A percentile compares a stretch with the other conserved stretches of the same genome.
These are phyloP conservation scores for Brachionus rubens DNA, from an alignment of 1,140 invertebrate species.

Conservation along the genomic window DNA sequence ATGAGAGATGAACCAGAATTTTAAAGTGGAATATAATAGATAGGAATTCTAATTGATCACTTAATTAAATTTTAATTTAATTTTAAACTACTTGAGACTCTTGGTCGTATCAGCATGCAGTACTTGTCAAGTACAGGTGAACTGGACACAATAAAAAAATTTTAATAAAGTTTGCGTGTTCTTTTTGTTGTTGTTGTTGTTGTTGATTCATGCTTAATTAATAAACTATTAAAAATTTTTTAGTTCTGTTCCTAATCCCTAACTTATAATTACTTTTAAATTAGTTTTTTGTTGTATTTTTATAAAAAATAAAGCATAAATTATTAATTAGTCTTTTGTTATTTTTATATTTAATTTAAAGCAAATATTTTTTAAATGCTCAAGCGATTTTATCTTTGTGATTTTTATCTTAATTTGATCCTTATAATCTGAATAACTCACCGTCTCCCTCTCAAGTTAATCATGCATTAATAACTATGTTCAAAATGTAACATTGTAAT, in stretches of 20 bases:
- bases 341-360: background rate
- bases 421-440: too few relatives aligned
- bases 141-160: too few relatives aligned
- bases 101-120: background rate
- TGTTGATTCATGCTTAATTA: slow-evolving; percentile 37
- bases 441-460: too few relatives aligned
- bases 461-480: too few relatives aligned
- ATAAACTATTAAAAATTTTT: slow-evolving; percentile 13
- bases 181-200: background rate
- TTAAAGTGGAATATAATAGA: too few relatives aligned
- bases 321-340: slow-evolving; percentile 34
- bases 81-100: too few relatives aligned
- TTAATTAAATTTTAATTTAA: slow-evolving; percentile 25
- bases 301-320: background rate
- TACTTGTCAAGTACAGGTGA: background rate
- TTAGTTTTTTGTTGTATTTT: background rate
- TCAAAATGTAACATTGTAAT: too few relatives aligned
- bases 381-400: slow-evolving; percentile 1
- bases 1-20: slow-evolving; percentile 11
- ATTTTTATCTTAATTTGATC: background rate
- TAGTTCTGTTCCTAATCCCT: background rate
- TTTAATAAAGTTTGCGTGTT: background rate
- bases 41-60: slow-evolving; percentile 21
- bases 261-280: slow-evolving; percentile 32
- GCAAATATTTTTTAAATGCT: background rate